Evolutionary conservation across 2,888 invertebrate genomes (phyloP), one percentile per base, ranked within the genome.

Genomic region (Willowsia nigromaculata): DNA sequence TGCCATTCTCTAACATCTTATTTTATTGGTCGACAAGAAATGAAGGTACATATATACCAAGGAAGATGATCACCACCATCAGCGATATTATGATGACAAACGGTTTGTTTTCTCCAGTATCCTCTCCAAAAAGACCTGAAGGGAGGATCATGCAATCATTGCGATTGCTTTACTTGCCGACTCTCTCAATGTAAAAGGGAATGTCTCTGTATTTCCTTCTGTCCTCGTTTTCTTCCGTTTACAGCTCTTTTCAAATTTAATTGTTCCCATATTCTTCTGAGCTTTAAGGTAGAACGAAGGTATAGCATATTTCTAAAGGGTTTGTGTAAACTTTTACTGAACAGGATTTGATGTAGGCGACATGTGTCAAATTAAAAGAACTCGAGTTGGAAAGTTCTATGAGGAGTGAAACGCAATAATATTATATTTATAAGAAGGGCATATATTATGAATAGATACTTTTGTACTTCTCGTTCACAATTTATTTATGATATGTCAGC

Each of bases 121-220:
- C n/a, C 18, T n/a, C 18, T 5, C 15, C 6, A 15, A 74, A 6
- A 27, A 25, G 15, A 47, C 74, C 74, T 74, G n/a, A 50, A 47
- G 74, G 47, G n/a, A 27, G 47, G 27, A 47, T 74, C 27, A 47
- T 47, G 74, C 47, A 74, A 74, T 74, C 43, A 37, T 74, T 74
- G 15, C 47, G 43, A 74, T 74, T 74, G 43, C 74, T 43, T 40
- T 11, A 27, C 56, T 50, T n/a, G 25, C 18, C 3, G 11, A 22
- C 22, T n/a, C n/a, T n/a, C n/a, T n/a, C n/a, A n/a, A n/a, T n/a
- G n/a, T 15, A 11, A 47, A 3, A 3, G n/a, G 47, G n/a, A n/a
- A n/a, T n/a, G n/a, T n/a, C n/a, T n/a, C n/a, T n/a, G n/a, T n/a
- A n/a, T n/a, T n/a, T n/a, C n/a, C n/a, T n/a, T n/a, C 43, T 43